Conservation (phyloP, 2,888 invertebrate genomes). For the Drosophila multiciliata region DNA sequence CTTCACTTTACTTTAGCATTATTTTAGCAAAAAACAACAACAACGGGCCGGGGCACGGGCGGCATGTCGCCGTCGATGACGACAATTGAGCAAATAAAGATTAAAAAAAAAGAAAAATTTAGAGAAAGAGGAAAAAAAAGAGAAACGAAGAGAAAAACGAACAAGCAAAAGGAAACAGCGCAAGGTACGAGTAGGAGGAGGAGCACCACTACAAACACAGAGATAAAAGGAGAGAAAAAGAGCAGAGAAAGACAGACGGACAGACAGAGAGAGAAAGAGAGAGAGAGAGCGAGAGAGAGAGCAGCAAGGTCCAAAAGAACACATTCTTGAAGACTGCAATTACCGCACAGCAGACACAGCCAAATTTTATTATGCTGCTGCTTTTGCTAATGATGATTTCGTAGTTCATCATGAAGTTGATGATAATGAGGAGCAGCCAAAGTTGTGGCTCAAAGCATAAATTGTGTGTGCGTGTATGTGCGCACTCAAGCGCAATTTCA, state of each 20-base stretch:
- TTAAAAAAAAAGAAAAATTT: slow-evolving; percentile 51
- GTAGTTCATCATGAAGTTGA: background rate
- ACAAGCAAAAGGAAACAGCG: slow-evolving; percentile 37
- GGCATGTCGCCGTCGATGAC: slow-evolving; percentile 62
- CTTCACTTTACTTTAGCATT: slow-evolving; percentile 77
- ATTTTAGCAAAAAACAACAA: slow-evolving; percentile 71
- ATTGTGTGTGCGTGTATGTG: slow-evolving; percentile 35
- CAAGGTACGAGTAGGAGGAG: slow-evolving; percentile 30
- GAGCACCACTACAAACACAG: slow-evolving; percentile 7
- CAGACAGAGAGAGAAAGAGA: slow-evolving; percentile 2
- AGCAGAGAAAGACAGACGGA: slow-evolving; percentile 2
- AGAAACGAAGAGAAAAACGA: slow-evolving; percentile 22
- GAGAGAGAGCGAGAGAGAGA: slow-evolving; percentile 7
- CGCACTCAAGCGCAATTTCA: slow-evolving; percentile 67
- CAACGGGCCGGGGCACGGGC: slow-evolving; percentile 21
- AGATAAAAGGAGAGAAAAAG: slow-evolving; percentile 15
- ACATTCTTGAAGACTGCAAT: slow-evolving; percentile 80
- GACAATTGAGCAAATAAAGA: slow-evolving; percentile 77
- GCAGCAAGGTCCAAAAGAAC: slow-evolving; percentile 56
- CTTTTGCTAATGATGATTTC: slow-evolving; percentile 19
- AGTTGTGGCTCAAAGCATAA: slow-evolving; percentile 51
- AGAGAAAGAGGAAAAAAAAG: background rate
- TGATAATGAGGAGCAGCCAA: slow-evolving; percentile 39
- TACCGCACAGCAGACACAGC: slow-evolving; percentile 60
- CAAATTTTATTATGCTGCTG: slow-evolving; percentile 23